phyloP scores from a whole-genome alignment of 2,797 vertebrate genomes.

The Propithecus deckenii region DNA sequence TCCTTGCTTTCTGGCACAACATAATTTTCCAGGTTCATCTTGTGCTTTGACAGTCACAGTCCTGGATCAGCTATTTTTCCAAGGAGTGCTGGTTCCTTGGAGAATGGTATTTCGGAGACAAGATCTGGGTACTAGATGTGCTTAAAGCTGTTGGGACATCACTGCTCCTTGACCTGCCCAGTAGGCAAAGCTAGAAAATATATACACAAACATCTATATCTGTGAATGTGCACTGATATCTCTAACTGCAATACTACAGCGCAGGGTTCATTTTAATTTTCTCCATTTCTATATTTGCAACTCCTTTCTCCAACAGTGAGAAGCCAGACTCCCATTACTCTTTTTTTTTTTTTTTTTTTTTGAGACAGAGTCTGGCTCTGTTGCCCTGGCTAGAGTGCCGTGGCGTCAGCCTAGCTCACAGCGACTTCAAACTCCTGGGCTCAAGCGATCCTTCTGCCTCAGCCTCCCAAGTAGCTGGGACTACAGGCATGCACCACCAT shows the following conservation, averaged over 20 bases:
- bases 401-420: no score
- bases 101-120: slow-evolving; percentile 7
- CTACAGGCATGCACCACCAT: no score
- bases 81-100: not conserved
- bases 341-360: no score
- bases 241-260: not conserved
- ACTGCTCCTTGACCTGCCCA: not conserved
- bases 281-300: not conserved
- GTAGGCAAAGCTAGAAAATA: not conserved
- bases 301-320: not conserved
- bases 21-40: not conserved
- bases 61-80: not conserved
- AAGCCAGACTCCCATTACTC: not conserved
- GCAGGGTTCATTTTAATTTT: not conserved
- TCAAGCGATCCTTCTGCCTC: no score
- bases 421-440: no score
- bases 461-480: no score
- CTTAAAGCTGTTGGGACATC: not conserved
- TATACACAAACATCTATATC: not conserved
- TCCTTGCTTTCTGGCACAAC: not conserved
- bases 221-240: not conserved
- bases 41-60: not conserved
- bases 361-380: no score
- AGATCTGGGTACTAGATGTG: not conserved
- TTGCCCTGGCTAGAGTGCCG: no score